Percentiles rank a stretch among this genome's conserved stretches.
phyloP scores from a whole-genome alignment of 2,888 invertebrate species.

The Amblyteles armatorius region DNA sequence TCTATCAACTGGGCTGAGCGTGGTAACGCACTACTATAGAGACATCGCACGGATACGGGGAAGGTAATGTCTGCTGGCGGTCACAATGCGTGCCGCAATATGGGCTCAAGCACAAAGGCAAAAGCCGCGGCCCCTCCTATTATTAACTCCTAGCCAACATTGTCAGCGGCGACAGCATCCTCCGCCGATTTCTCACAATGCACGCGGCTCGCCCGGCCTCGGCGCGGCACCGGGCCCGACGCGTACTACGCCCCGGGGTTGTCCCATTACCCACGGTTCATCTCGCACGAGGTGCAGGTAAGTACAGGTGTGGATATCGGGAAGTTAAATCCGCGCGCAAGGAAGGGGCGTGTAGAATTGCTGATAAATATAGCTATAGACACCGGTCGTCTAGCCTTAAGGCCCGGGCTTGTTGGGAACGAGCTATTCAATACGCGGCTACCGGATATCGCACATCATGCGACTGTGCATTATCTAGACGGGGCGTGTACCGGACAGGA shows the following conservation, averaged over 20 bases:
- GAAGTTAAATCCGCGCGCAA: conserved; percentile 76
- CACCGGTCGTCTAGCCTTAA: background rate
- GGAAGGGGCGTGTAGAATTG: conserved; percentile 44
- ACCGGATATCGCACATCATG: conserved; percentile 33
- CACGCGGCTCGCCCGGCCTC: conserved; percentile 48
- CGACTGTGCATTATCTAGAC: background rate
- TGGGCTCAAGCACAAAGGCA: conserved; percentile 76
- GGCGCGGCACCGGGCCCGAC: conserved; percentile 1
- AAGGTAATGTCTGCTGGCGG: conserved; percentile 28
- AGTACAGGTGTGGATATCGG: conserved; percentile 82
- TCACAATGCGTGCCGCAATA: conserved; percentile 73
- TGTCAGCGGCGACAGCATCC: conserved; percentile 44
- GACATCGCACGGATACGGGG: conserved; percentile 12
- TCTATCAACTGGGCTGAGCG: background rate
- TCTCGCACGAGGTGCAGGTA: conserved; percentile 81
- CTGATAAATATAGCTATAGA: conserved; percentile 13
- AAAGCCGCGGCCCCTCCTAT: conserved; percentile 78
- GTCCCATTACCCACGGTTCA: conserved; percentile 77
- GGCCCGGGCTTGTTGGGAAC: conserved; percentile 42
- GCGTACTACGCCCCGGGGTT: conserved; percentile 51
- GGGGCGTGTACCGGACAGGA: too few relatives aligned
- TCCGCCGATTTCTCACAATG: conserved; percentile 80
- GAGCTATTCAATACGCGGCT: conserved; percentile 59
- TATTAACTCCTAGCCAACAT: conserved; percentile 79
- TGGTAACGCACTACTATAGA: background rate